A percentile compares a stretch with the other conserved stretches of the same genome.
Conservation (phyloP, 2,888 invertebrate genomes). For the Timandra comae region DNA sequence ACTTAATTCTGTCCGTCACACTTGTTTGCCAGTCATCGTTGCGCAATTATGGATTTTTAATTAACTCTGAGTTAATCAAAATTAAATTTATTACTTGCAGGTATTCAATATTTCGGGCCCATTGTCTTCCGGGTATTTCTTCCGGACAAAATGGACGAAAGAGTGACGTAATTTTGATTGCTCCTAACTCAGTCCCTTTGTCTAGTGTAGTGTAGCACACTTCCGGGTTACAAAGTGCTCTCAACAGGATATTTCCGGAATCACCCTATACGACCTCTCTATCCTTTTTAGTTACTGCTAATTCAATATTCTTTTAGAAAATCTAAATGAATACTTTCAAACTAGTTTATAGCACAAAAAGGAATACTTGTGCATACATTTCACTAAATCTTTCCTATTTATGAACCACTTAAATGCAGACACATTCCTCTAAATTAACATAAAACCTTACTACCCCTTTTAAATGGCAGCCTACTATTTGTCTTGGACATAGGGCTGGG, state of each 20-base stretch:
- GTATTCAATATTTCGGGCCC: neutral
- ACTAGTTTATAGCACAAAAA: too few species aligned
- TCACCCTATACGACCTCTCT: slow-evolving; percentile 29
- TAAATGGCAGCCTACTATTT: slow-evolving; percentile 29
- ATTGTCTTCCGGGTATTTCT: neutral
- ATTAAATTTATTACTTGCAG: neutral
- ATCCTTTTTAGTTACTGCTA: slow-evolving; percentile 15
- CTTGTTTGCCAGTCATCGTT: slow-evolving; percentile 40
- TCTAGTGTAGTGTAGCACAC: slow-evolving; percentile 37
- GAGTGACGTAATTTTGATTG: slow-evolving; percentile 33
- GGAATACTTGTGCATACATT: slow-evolving; percentile 32
- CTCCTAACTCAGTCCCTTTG: slow-evolving; percentile 34
- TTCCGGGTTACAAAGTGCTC: slow-evolving; percentile 24
- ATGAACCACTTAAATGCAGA: slow-evolving; percentile 20
- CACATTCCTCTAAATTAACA: slow-evolving; percentile 19
- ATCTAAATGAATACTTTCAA: neutral
- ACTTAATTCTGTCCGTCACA: slow-evolving; percentile 28
- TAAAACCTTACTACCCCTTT: slow-evolving; percentile 26
- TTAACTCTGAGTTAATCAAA: slow-evolving; percentile 11
- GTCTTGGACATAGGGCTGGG: slow-evolving; percentile 31
- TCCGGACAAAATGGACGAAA: neutral
- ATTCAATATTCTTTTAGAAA: slow-evolving; percentile 13
- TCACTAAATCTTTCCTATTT: slow-evolving; percentile 33
- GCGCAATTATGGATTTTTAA: slow-evolving; percentile 30
- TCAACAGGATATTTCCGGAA: slow-evolving; percentile 39